These are phyloP conservation scores for Latrodectus geometricus DNA, from an alignment of 1,140 invertebrate species.

Conservation along the genomic window DNA sequence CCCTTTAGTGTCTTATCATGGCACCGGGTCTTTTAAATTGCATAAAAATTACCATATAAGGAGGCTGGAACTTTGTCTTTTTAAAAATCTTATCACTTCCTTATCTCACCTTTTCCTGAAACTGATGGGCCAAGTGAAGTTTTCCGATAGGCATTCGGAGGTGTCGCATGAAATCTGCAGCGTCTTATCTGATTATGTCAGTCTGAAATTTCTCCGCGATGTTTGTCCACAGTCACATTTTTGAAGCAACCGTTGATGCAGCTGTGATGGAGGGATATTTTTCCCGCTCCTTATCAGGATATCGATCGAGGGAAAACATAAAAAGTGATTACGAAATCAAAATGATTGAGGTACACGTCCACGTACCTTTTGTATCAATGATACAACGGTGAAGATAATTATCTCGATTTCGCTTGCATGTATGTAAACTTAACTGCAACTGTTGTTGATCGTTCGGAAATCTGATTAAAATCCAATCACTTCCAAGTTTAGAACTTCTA, in stretches of 20 bases:
- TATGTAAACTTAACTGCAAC: no score
- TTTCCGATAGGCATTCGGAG: slow-evolving; percentile 40
- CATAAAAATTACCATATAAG: slow-evolving; percentile 31
- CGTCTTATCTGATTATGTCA: slow-evolving; percentile 31
- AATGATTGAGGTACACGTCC: not conserved
- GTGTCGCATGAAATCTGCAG: slow-evolving; percentile 23
- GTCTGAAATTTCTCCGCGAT: slow-evolving; percentile 12
- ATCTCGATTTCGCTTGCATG: no score
- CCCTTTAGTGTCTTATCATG: slow-evolving; percentile 10
- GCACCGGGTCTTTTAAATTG: not conserved
- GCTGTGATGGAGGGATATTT: not conserved
- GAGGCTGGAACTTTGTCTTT: slow-evolving; percentile 24
- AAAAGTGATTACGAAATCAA: not conserved
- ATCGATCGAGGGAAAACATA: not conserved
- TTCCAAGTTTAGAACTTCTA: no score
- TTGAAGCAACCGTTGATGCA: slow-evolving; percentile 13
- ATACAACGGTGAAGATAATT: no score
- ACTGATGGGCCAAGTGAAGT: slow-evolving; percentile 40
- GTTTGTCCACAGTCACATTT: not conserved
- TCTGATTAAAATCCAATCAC: no score
- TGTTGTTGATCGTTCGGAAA: no score
- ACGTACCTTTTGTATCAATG: no score
- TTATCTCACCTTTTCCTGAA: slow-evolving; percentile 31
- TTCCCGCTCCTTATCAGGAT: not conserved
- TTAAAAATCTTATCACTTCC: slow-evolving; percentile 1